Conservation (phyloP, 2,888 invertebrate genomes). For the Maniola hyperantus region DNA sequence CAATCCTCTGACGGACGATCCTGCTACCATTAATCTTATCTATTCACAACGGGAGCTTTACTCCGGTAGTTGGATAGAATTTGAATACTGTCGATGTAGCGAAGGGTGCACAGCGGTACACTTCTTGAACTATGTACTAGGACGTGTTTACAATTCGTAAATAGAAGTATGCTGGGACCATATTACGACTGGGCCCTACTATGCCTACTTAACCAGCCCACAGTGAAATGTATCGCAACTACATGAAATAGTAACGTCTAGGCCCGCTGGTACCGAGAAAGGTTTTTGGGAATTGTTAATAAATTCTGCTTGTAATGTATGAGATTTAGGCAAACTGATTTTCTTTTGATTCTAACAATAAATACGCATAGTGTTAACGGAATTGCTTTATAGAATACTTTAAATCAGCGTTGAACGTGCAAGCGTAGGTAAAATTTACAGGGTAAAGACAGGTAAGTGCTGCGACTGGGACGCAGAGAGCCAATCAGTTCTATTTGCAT, state of each 20-base stretch:
- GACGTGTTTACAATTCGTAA: slow-evolving; percentile 51
- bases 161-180: slow-evolving; percentile 41
- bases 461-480: slow-evolving; percentile 42
- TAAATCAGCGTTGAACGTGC: slow-evolving; percentile 37
- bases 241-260: slow-evolving; percentile 45
- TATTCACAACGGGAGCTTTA: slow-evolving; percentile 63
- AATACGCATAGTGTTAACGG: slow-evolving; percentile 41
- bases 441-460: slow-evolving; percentile 48
- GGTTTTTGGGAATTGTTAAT: slow-evolving; percentile 43
- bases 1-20: slow-evolving; percentile 53
- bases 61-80: slow-evolving; percentile 58
- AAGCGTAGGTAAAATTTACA: slow-evolving; percentile 42
- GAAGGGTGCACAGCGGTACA: slow-evolving; percentile 44
- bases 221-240: slow-evolving; percentile 45
- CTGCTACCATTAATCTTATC: slow-evolving; percentile 68
- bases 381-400: slow-evolving; percentile 39
- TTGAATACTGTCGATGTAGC: slow-evolving; percentile 60
- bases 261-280: slow-evolving; percentile 39
- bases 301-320: slow-evolving; percentile 44
- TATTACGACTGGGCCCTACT: slow-evolving; percentile 39
- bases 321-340: slow-evolving; percentile 43
- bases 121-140: slow-evolving; percentile 43
- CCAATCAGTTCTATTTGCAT: slow-evolving; percentile 69
- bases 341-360: slow-evolving; percentile 44
- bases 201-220: slow-evolving; percentile 35